These are phyloP conservation scores for Ophonus ardosiacus DNA, from an alignment of 2,888 invertebrate species.

Conservation along the genomic window DNA sequence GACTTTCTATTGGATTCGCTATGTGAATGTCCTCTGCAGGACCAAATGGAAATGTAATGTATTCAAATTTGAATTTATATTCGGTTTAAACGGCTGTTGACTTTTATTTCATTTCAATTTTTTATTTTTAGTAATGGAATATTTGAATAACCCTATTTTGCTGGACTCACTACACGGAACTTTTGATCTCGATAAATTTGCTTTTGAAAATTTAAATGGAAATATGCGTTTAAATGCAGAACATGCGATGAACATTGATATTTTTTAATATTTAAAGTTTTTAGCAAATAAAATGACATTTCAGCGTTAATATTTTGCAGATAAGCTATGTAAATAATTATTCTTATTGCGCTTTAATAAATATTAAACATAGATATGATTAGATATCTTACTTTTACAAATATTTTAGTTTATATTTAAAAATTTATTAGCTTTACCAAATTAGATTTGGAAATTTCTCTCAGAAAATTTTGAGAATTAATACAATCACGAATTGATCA, in stretches of 20 bases:
- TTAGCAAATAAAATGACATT: neutral
- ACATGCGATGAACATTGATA: neutral
- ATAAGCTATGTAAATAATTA: too few species aligned
- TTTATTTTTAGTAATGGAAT: conserved; percentile 58
- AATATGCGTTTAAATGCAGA: neutral
- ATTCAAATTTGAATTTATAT: conserved; percentile 55
- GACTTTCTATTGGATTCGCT: neutral
- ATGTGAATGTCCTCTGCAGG: conserved; percentile 37
- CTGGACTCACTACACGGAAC: conserved; percentile 2
- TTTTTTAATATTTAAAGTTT: neutral
- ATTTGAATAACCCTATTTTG: conserved; percentile 52
- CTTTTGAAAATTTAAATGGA: conserved; percentile 5
- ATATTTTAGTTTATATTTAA: too few species aligned
- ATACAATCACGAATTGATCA: too few species aligned
- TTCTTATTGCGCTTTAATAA: too few species aligned
- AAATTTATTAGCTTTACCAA: too few species aligned
- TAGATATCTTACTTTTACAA: too few species aligned
- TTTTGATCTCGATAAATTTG: conserved; percentile 20
- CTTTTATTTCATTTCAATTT: conserved; percentile 53
- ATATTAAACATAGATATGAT: too few species aligned
- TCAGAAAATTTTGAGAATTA: too few species aligned
- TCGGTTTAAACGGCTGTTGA: conserved; percentile 51
- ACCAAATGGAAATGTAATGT: conserved; percentile 49
- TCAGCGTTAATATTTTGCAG: neutral
- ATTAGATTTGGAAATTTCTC: too few species aligned